Base-by-base conservation (phyloP, 2,797 vertebrate genomes). In the Babyrousa celebensis region DNA sequence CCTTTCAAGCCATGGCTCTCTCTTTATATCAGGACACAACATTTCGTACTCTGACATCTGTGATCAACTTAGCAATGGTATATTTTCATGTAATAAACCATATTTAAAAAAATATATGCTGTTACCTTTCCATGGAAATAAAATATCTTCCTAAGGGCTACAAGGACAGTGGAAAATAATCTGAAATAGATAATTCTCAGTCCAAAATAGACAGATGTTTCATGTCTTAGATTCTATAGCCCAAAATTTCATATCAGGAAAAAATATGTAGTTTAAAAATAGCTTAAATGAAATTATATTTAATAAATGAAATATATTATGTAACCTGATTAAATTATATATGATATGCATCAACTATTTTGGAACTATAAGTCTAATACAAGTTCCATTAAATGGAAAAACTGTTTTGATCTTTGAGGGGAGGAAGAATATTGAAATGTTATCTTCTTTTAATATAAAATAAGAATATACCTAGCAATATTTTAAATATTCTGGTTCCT, bases 271-370 rank as follows among this genome's bases (percentile, higher is more conserved):
- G 1, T 32, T 82, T n/a, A 94, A 63, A 43, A 92, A 77, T 48
- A 94, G 9, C 84, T 96, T 72, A 96, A 97, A 93, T 48, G 93
- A 93, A 97, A 82, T 15, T 94, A 52, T 17, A 4, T 92, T 88
- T 94, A 96, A 85, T 93, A 83, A 95, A 86, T 94, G 43, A 29
- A 48, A 95, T 75, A 68, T 74, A 88, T 78, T 88, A 18, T 90
- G 83, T 71, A 68, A 74, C 12, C 21, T 95, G 74, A 97, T 88
- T 95, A 96, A 97, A 94, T 96, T 95, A 93, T 52, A 96, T 52
- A 92, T 91, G 17, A 54, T 67, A 20, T 54, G 75, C 10, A 83
- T 84, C 10, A 90, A 95, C 86, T 5, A 72, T 74, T 60, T 27
- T 77, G 77, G 52, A 77, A 87, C 60, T 95, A 21, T 21, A 96